Base-by-base conservation (phyloP, 2,888 invertebrate genomes). In the Rhagophthalmus giganteus region DNA sequence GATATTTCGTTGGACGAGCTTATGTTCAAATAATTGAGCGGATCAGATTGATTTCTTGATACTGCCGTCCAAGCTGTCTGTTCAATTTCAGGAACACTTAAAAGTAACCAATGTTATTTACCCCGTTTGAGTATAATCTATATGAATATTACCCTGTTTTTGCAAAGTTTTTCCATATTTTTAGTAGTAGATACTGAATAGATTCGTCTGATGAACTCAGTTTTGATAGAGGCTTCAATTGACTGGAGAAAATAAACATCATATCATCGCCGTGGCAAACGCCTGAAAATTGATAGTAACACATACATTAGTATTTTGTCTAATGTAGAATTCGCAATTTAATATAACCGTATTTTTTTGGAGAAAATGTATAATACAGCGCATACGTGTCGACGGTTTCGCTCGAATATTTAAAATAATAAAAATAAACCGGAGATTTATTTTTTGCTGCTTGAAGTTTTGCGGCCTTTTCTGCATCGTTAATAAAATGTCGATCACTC, bases 401-500 rank as follows among this genome's bases (percentile, higher is more conserved):
- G 1, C 40, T 35, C 12, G 13, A 7, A 27, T 77, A 81, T 2
- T 77, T 72, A 64, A 81, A 86, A 5, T 80, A 75, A 65, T 84
- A 85, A 41, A 80, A 74, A 71, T 81, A 83, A 1, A 83, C 79
- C 0, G 84, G 83, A 55, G 79, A 78, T 8, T 76, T 72, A 2
- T 79, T 78, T 31, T 70, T 71, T 10, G 70, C 62, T 0, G 83
- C 80, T 64, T 83, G 83, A 25, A 81, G 58, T 57, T 78, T 77
- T 0, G 83, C 79, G 10, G 81, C 72, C 41, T 77, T 77, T 10
- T 81, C 79, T 0, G 80, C 78, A 8, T 79, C 80, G 2, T 71
- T 76, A 0, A 74, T 73, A 62, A 85, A 86, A 0, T 82, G 70
- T 6, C 84, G 73, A 66, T 86, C 86, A 0, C 85, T 76, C 1